phyloP scores from a whole-genome alignment of 2,888 invertebrate genomes.

The Theristus sp. region DNA sequence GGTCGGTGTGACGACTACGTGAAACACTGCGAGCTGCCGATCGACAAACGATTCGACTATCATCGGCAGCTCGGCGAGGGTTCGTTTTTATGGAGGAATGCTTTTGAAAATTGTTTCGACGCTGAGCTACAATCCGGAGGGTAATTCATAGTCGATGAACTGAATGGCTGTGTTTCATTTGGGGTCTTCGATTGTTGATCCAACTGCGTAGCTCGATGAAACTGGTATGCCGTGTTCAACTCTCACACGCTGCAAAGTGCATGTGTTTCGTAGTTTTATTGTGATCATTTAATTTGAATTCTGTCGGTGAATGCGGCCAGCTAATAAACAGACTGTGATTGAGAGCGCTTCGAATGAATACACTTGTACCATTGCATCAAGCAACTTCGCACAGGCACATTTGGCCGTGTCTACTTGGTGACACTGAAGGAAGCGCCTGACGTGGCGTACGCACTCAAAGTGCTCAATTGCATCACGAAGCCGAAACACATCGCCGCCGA shows the following conservation, averaged over 20 bases:
- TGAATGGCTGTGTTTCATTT: too few species aligned
- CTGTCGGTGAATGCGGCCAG: too few species aligned
- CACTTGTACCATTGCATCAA: too few species aligned
- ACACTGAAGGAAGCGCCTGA: constrained; percentile 7
- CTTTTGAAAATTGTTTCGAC: too few species aligned
- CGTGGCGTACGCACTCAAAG: constrained; percentile 11
- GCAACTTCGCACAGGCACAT: too few species aligned
- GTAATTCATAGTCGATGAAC: too few species aligned
- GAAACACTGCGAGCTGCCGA: neutral
- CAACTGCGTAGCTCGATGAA: too few species aligned
- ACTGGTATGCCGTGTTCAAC: too few species aligned
- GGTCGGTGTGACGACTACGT: neutral
- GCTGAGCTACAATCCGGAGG: too few species aligned
- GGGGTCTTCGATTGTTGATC: too few species aligned
- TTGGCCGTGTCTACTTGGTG: constrained; percentile 13
- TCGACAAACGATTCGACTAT: neutral
- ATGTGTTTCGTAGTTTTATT: neutral
- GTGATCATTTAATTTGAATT: neutral
- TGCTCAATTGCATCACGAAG: constrained; percentile 9
- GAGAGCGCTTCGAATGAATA: too few species aligned
- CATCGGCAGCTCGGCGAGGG: neutral
- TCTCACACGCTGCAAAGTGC: neutral
- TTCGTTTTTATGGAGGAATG: neutral
- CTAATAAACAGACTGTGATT: too few species aligned
- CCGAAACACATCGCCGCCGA: constrained; percentile 11